Evolutionary conservation across 2,113 vertebrate genomes (phyloP), one percentile per base, ranked within the genome.

Genomic region (Pogona vitticeps): DNA sequence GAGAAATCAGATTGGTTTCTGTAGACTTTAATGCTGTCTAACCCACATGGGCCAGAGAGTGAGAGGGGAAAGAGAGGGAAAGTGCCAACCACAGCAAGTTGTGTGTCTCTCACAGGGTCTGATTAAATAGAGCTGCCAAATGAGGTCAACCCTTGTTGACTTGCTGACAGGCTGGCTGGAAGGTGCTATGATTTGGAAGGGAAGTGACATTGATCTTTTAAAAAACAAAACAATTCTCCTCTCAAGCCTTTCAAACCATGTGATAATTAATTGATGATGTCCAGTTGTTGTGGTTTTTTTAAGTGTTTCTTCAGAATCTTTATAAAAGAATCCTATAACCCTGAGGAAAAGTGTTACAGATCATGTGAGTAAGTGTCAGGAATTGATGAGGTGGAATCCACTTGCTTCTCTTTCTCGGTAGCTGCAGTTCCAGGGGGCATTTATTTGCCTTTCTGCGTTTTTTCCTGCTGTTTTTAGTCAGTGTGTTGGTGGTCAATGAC

Each of bases 1-100:
- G 80, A 84, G n/a, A 84, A 28, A 76, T 0, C 0, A 83, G 84
- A 90, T 78, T 91, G 89, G 83, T 73, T 0, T 0, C 70, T 26
- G 3, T 78, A 89, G 83, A 84, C 89, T 90, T 61, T 80, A 90
- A 85, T 83, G 86, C 89, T 84, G 81, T 65, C 1, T 46, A 89
- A 86, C 86, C 33, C 82, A 65, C 80, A n/a, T n/a, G n/a, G n/a
- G n/a, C n/a, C n/a, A n/a, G n/a, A n/a, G n/a, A n/a, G 8, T 67
- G 83, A 88, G 89, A n/a, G 59, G 82, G 3, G 42, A 72, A 26
- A 85, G 67, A 79, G 76, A 82, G 88, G 68, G 26, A 87, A 83
- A 88, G 76, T 84, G 89, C 78, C 82, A 68, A 85, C 70, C 65
- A 52, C 0, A 0, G 87, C 77, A 38, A 91, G 0, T 36, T 52